These are phyloP conservation scores for Microplitis deprimator DNA, from an alignment of 2,888 invertebrate genomes.

Conservation along the genomic window DNA sequence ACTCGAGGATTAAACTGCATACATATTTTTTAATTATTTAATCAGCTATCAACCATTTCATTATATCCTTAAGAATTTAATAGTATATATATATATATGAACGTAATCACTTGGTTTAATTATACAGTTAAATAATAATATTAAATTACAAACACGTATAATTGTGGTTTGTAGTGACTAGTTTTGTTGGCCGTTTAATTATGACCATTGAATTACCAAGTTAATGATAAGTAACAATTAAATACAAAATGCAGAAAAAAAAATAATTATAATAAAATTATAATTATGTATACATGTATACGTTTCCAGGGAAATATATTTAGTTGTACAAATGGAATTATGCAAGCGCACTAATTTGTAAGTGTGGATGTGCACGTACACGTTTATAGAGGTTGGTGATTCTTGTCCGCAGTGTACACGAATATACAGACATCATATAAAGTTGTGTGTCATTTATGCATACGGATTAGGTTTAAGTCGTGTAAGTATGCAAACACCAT, in stretches of 20 bases:
- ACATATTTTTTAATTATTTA: background rate
- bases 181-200: background rate
- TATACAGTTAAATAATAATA: background rate
- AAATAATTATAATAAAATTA: background rate
- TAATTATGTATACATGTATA: background rate
- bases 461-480: constrained; percentile 33
- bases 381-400: background rate
- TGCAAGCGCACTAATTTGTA: constrained; percentile 2
- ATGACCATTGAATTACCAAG: background rate
- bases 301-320: background rate
- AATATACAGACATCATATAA: constrained; percentile 26
- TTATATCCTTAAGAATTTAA: too few species aligned
- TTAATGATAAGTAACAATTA: background rate
- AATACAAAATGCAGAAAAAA: background rate
- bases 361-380: background rate
- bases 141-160: background rate
- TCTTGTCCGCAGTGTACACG: constrained; percentile 5
- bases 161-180: background rate
- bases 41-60: background rate
- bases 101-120: background rate
- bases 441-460: constrained; percentile 24
- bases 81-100: too few species aligned
- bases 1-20: background rate
- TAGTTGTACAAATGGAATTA: constrained; percentile 5
- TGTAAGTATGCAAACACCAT: constrained; percentile 31